Conservation (phyloP, 2,888 invertebrate species). For the Oscheius sp. region DNA sequence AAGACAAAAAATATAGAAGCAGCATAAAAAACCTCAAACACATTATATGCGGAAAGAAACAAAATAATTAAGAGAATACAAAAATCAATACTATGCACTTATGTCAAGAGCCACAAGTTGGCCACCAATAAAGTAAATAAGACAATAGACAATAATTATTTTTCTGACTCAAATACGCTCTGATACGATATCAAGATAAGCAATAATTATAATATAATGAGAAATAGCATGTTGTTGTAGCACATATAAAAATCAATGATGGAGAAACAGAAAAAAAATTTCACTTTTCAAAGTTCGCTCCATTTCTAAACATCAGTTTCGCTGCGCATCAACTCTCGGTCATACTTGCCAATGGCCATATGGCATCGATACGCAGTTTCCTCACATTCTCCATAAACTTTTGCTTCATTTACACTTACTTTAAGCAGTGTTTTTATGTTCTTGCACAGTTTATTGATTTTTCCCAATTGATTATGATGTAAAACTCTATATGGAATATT, state of each 20-base stretch:
- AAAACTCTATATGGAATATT: too few relatives aligned
- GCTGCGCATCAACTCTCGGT: conserved; percentile 24
- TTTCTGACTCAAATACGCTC: too few relatives aligned
- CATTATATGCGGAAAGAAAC: too few relatives aligned
- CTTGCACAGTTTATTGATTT: not conserved
- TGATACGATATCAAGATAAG: too few relatives aligned
- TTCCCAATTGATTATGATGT: too few relatives aligned
- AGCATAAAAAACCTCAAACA: too few relatives aligned
- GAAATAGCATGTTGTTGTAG: too few relatives aligned
- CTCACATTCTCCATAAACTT: conserved; percentile 1
- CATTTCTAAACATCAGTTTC: conserved; percentile 2
- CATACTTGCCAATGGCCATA: not conserved
- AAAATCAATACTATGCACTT: not conserved
- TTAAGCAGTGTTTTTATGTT: not conserved
- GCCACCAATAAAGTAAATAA: too few relatives aligned
- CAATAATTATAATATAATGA: too few relatives aligned
- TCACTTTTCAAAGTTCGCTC: conserved; percentile 16
- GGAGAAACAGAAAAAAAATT: not conserved
- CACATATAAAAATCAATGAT: too few relatives aligned
- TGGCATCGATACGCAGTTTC: conserved; percentile 23
- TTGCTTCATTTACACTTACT: conserved; percentile 4
- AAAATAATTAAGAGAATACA: not conserved
- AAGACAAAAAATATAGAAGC: too few relatives aligned
- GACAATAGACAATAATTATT: too few relatives aligned
- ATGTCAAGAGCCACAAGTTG: not conserved